A percentile compares a stretch with the other conserved stretches of the same genome.
Conservation (phyloP, 2,797 vertebrate genomes). For the Alcedo atthis region DNA sequence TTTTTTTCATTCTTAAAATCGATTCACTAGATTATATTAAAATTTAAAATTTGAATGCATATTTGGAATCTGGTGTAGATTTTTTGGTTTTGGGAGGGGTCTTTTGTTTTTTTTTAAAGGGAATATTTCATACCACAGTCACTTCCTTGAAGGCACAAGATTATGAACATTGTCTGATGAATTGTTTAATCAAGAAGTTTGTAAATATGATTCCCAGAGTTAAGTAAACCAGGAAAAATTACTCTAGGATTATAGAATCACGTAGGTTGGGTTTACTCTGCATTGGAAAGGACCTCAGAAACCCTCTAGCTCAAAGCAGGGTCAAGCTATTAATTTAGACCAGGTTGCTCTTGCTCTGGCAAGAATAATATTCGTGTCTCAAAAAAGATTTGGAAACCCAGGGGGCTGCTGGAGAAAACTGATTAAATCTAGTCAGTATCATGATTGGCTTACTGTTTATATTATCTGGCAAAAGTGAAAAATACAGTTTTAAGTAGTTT, state of each 20-base stretch:
- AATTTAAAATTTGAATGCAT: background rate
- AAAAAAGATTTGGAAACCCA: background rate
- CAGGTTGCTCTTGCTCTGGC: background rate
- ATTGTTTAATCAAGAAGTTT: background rate
- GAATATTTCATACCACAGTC: background rate
- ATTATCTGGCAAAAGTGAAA: background rate
- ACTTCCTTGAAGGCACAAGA: background rate
- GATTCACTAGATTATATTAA: background rate
- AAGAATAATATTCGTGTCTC: background rate
- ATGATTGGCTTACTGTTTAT: background rate
- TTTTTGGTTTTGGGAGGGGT: background rate
- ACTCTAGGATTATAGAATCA: background rate
- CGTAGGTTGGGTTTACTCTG: background rate
- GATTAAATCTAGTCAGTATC: background rate
- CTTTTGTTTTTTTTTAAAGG: background rate
- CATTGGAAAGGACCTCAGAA: background rate
- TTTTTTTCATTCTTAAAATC: background rate
- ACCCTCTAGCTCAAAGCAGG: background rate
- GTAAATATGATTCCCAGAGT: background rate
- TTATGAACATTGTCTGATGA: background rate
- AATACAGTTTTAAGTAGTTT: background rate
- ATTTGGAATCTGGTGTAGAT: rapidly evolving
- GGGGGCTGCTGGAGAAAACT: background rate
- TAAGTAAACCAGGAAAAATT: background rate
- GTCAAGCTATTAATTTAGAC: background rate